phyloP scores from a whole-genome alignment of 2,113 vertebrate species.

The Phaethon lepturus region DNA sequence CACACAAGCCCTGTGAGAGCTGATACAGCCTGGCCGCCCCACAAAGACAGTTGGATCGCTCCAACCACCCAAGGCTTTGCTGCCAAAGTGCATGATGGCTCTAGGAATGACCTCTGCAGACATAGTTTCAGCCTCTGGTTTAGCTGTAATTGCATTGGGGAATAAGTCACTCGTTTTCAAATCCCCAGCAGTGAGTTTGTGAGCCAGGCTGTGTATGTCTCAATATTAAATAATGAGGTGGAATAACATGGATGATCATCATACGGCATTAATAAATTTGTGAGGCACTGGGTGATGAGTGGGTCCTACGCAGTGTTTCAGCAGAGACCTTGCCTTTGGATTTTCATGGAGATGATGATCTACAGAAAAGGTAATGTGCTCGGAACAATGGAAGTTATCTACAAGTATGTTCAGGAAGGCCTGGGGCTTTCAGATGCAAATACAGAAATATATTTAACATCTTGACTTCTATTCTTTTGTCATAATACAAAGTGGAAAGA shows the following conservation, averaged over 20 bases:
- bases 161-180: background rate
- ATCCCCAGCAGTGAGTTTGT: rapidly evolving
- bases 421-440: constrained; percentile 64
- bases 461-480: constrained; percentile 65
- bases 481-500: constrained; percentile 62
- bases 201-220: background rate
- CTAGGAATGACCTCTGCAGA: background rate
- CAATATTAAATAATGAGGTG: background rate
- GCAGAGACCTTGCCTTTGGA: background rate
- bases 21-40: background rate
- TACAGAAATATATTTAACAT: constrained; percentile 63
- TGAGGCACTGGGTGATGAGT: background rate
- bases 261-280: background rate
- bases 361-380: background rate
- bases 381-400: constrained; percentile 46
- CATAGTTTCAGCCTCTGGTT: background rate
- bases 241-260: background rate
- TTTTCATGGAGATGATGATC: background rate
- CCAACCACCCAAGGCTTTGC: background rate
- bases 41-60: background rate
- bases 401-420: constrained; percentile 55
- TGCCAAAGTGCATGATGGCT: rapidly evolving
- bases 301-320: background rate
- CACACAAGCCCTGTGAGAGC: background rate
- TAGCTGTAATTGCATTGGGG: background rate